Base-by-base conservation (phyloP, 1,140 invertebrate species). In the Zaprionus nigranus region DNA sequence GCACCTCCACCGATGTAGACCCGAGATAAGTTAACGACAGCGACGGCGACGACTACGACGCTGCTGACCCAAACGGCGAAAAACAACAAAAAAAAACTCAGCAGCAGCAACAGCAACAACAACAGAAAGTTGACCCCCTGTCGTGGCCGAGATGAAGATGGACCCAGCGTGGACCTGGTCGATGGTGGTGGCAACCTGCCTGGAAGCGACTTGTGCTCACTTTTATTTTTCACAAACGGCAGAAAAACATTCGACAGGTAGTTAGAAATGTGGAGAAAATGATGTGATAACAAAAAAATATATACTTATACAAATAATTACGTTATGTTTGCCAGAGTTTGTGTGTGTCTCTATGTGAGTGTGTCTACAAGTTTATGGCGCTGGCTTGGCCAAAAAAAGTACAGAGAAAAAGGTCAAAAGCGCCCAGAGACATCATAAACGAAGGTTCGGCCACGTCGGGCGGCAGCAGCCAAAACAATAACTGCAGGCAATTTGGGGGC, bases 351-450 rank as follows among this genome's bases (percentile, higher is more conserved):
- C 0, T 40, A 5, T n/a, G 15, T n/a, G 5, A 7, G 40, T 5
- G 38, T 58, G 40, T 81, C 61, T 67, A 57, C 61, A 78, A 74
- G 74, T 70, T 78, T 67, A 72, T 79, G 53, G 70, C 68, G 67
- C 66, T 78, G 79, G 53, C 70, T 79, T 60, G 56, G 66, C 15
- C 38, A 46, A 59, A 59, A 34, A 9, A 63, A 57, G 12, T 46
- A 26, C 43, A 60, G 17, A 36, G 60, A 49, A 87, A 87, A 88
- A 79, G 85, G 81, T 90, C 85, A 88, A 87, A 90, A 84, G 80
- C 61, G 84, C 84, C 85, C 81, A 77, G 71, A 82, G 84, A 88
- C 81, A 88, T 88, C 84, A 90, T 88, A 88, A 88, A 81, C 85
- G 84, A 88, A 76, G 81, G 84, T 66, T 84, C 77, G 64, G 53